Evolutionary conservation across 1,140 invertebrate genomes (phyloP).

Genomic region (Drosophila tropicalis): DNA sequence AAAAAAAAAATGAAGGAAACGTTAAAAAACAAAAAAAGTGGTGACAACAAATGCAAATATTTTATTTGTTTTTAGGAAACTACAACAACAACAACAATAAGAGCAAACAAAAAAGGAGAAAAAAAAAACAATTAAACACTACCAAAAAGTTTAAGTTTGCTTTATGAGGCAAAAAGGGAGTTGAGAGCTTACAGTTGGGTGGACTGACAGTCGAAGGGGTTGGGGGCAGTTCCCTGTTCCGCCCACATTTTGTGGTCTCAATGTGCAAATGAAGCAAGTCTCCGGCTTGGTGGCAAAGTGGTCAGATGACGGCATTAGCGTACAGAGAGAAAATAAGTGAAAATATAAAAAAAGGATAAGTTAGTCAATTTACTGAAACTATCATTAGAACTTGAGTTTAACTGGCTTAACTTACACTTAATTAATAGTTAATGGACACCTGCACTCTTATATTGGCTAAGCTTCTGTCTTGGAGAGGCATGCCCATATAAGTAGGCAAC

Average conservation of each 20-base stretch:
- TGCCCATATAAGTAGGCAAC: too few species aligned
- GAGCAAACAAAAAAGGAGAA: background rate
- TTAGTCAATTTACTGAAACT: background rate
- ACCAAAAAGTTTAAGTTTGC: constrained; percentile 16
- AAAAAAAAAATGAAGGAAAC: constrained; percentile 20
- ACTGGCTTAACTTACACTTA: too few species aligned
- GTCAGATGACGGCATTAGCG: constrained; percentile 36
- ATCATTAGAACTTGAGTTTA: too few species aligned
- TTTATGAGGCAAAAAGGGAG: background rate
- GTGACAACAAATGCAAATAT: constrained; percentile 65
- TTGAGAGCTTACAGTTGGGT: background rate
- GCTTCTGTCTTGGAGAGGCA: too few species aligned
- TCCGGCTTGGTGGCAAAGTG: constrained; percentile 51
- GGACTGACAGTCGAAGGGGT: constrained; percentile 7
- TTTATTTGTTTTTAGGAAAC: constrained; percentile 51
- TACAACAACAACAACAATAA: background rate
- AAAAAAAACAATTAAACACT: constrained; percentile 21
- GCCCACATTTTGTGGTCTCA: constrained; percentile 63
- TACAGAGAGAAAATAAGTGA: background rate
- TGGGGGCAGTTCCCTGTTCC: constrained; percentile 43
- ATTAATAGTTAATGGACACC: too few species aligned
- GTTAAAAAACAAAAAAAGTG: constrained; percentile 23
- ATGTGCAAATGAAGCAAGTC: constrained; percentile 73
- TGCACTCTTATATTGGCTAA: too few species aligned
- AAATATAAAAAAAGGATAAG: background rate